phyloP scores from a whole-genome alignment of 1,140 invertebrate species.

The Akabosia matsudoensis region DNA sequence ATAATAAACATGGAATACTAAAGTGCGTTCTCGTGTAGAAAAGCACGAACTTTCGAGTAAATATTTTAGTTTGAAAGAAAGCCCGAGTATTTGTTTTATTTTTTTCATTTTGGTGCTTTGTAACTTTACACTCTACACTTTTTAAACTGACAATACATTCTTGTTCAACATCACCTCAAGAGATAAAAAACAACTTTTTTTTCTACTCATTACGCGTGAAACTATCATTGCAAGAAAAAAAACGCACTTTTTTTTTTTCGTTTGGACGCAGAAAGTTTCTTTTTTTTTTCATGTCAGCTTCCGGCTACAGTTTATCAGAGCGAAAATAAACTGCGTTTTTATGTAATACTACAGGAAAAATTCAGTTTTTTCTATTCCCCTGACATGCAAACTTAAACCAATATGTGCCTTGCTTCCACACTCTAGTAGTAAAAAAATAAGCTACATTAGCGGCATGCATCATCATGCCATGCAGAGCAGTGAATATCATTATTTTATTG shows the following conservation, averaged over 20 bases:
- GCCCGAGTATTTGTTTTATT: no score
- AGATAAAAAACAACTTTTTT: neutral
- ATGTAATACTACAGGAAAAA: neutral
- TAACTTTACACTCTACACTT: no score
- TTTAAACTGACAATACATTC: no score
- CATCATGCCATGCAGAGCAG: neutral
- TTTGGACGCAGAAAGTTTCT: no score
- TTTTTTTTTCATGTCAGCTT: neutral
- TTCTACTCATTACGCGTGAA: neutral
- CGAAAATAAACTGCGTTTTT: neutral
- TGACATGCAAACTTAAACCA: neutral
- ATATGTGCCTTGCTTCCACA: no score
- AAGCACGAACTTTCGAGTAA: no score
- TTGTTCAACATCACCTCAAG: no score
- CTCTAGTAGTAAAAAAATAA: no score
- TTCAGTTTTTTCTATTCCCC: neutral
- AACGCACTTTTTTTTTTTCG: no score
- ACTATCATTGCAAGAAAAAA: no score
- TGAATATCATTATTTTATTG: neutral
- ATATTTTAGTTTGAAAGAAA: no score
- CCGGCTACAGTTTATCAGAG: neutral
- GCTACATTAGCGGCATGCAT: neutral
- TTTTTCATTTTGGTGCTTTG: no score
- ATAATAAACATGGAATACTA: neutral
- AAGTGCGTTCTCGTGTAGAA: conserved; percentile 11